phyloP scores from a whole-genome alignment of 2,113 vertebrate genomes.

The Melospiza georgiana region DNA sequence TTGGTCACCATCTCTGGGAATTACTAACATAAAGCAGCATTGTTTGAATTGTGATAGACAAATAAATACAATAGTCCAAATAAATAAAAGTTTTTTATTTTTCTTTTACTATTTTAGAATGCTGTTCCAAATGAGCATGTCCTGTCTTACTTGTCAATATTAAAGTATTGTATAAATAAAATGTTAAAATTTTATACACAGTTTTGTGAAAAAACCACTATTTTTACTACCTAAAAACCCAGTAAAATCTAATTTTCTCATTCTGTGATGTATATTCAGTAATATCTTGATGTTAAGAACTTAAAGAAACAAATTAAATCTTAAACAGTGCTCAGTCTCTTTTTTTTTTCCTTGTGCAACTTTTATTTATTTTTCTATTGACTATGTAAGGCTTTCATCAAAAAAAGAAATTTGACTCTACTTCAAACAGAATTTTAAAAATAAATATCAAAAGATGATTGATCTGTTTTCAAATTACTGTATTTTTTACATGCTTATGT shows the following conservation, averaged over 20 bases:
- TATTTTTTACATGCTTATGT: background rate
- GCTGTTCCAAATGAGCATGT: background rate
- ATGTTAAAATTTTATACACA: background rate
- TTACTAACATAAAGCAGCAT: background rate
- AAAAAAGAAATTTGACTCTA: background rate
- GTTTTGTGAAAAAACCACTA: background rate
- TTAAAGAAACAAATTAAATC: background rate
- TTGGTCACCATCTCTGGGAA: accelerated
- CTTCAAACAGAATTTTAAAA: constrained; percentile 28
- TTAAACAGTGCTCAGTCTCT: background rate
- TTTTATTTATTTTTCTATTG: background rate
- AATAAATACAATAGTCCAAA: background rate
- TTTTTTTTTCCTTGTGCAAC: background rate
- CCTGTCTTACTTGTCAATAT: background rate
- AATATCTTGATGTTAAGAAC: background rate
- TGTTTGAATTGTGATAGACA: background rate
- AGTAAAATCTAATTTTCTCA: background rate
- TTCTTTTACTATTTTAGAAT: background rate
- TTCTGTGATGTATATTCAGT: background rate
- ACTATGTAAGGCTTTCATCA: background rate
- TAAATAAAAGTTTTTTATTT: background rate
- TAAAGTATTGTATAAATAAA: background rate
- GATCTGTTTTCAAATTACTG: background rate
- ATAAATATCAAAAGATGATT: background rate
- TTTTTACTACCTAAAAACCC: background rate